Evolutionary conservation across 2,113 vertebrate genomes (phyloP).

Genomic region (Equus quagga): DNA sequence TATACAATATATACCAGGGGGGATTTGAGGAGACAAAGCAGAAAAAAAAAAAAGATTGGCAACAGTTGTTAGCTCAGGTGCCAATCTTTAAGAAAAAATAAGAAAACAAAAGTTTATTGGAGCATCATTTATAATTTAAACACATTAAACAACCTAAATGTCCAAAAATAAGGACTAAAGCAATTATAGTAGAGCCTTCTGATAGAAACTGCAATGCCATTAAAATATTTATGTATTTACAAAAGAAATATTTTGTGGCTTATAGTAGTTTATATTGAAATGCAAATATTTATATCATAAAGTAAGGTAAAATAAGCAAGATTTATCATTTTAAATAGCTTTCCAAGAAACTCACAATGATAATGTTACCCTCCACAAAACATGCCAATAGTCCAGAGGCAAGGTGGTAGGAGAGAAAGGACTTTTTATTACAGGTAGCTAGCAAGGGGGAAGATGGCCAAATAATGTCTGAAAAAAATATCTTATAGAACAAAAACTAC

Average conservation of each 20-base stretch:
- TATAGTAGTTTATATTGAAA: not conserved
- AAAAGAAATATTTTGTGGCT: not conserved
- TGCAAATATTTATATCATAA: constrained; percentile 12
- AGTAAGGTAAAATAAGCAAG: not conserved
- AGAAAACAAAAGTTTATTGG: not conserved
- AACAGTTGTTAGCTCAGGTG: too few relatives aligned
- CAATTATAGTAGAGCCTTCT: not conserved
- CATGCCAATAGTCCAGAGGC: too few relatives aligned
- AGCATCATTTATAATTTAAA: not conserved
- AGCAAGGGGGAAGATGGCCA: too few relatives aligned
- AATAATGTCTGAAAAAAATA: too few relatives aligned
- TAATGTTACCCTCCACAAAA: too few relatives aligned
- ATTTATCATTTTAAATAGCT: not conserved
- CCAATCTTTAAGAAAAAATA: not conserved
- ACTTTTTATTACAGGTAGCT: too few relatives aligned
- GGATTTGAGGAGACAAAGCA: too few relatives aligned
- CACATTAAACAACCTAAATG: not conserved
- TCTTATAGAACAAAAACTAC: too few relatives aligned
- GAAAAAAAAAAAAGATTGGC: too few relatives aligned
- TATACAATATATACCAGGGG: too few relatives aligned
- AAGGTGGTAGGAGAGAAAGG: too few relatives aligned
- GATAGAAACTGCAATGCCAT: not conserved
- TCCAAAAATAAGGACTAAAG: not conserved
- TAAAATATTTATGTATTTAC: not conserved
- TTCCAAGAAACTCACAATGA: not conserved